phyloP scores from a whole-genome alignment of 2,797 vertebrate species.

The Gymnopithys bicolor region DNA sequence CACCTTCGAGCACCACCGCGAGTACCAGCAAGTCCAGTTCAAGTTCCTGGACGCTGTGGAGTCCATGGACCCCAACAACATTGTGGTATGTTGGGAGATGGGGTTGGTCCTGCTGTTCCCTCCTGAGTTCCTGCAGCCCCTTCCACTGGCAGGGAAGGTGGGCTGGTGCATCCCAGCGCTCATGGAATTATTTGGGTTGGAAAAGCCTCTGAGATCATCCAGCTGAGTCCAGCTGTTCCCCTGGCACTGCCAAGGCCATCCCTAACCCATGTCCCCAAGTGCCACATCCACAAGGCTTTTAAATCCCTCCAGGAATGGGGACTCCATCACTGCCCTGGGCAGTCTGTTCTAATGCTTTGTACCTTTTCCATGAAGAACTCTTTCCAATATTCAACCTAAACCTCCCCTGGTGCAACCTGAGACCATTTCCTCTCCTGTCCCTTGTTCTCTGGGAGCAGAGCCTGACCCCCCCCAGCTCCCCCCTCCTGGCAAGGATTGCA shows the following conservation, averaged over 20 bases:
- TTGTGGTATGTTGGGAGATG: conserved; percentile 83
- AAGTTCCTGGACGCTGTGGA: conserved; percentile 94
- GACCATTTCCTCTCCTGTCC: neutral
- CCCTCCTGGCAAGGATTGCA: neutral
- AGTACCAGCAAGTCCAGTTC: conserved; percentile 97
- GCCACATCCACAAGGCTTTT: rapidly evolving
- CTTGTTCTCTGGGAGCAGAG: neutral
- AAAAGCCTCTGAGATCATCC: neutral
- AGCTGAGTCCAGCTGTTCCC: neutral
- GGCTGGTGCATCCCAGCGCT: neutral
- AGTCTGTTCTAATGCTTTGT: neutral
- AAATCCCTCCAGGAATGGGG: neutral
- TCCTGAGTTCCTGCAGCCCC: neutral
- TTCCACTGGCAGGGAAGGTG: neutral
- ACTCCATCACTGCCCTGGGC: neutral
- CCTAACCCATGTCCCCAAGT: neutral
- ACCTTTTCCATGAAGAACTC: neutral
- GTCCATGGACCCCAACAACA: conserved; percentile 98
- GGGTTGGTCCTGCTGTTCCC: rapidly evolving
- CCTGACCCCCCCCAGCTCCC: rapidly evolving
- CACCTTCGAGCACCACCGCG: conserved; percentile 90
- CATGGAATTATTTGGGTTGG: neutral
- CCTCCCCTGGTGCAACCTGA: neutral
- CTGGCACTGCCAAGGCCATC: neutral
- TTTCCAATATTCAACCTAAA: neutral